Evolutionary conservation across 2,797 vertebrate genomes (phyloP).

Genomic region (Tapera naevia): DNA sequence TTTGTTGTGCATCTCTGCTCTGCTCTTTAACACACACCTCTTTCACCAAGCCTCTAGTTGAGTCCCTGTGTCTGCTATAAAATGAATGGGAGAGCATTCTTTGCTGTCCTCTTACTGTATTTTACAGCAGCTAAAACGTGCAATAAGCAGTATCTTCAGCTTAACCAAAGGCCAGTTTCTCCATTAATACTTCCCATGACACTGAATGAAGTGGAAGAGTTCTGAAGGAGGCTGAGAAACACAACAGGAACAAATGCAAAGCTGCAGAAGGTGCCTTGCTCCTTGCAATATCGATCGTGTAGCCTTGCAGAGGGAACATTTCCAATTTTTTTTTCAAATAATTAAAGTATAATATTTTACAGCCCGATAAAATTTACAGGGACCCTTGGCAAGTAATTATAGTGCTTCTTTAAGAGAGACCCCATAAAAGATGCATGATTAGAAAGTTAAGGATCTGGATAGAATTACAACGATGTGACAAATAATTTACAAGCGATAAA

Average conservation of each 20-base stretch:
- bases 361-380: conserved; percentile 81
- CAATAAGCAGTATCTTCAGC: neutral
- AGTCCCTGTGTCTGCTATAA: neutral
- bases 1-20: neutral
- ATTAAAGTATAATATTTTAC: conserved; percentile 83
- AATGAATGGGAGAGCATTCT: neutral
- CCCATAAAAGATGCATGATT: conserved; percentile 83
- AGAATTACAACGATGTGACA: conserved; percentile 78
- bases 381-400: conserved; percentile 81
- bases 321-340: conserved; percentile 74
- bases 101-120: neutral
- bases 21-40: neutral
- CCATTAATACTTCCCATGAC: neutral
- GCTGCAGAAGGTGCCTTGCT: neutral
- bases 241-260: neutral
- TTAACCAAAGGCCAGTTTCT: neutral
- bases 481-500: conserved; percentile 82
- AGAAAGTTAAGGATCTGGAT: conserved; percentile 81
- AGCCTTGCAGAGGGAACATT: conserved; percentile 53
- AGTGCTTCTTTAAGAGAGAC: conserved; percentile 80
- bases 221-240: neutral
- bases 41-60: neutral
- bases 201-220: neutral
- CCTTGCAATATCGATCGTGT: conserved; percentile 56
- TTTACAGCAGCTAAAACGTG: neutral